phyloP scores from a whole-genome alignment of 2,888 invertebrate genomes.

The Hedya salicella region DNA sequence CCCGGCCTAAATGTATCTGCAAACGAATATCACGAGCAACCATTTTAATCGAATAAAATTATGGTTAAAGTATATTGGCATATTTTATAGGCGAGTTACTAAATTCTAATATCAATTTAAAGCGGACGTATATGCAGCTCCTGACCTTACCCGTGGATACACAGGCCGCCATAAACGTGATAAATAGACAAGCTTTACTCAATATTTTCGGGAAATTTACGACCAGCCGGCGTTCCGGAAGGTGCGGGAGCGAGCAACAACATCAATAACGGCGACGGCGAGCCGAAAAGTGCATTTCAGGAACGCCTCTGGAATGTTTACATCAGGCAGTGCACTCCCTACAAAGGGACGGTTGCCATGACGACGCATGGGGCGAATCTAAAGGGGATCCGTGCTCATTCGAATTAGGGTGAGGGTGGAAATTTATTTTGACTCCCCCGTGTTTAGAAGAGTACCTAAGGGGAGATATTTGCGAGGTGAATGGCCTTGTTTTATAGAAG shows the following conservation, averaged over 20 bases:
- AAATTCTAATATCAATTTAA: slow-evolving; percentile 42
- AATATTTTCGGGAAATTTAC: slow-evolving; percentile 71
- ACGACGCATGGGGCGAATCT: slow-evolving; percentile 67
- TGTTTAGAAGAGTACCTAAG: slow-evolving; percentile 69
- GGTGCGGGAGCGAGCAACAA: slow-evolving; percentile 62
- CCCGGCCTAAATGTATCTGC: not conserved
- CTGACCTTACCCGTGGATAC: slow-evolving; percentile 62
- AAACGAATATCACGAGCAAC: not conserved
- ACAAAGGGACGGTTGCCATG: slow-evolving; percentile 66
- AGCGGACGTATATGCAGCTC: slow-evolving; percentile 58
- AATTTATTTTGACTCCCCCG: slow-evolving; percentile 76
- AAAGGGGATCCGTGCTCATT: slow-evolving; percentile 68
- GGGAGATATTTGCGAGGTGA: slow-evolving; percentile 80
- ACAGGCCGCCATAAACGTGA: slow-evolving; percentile 67
- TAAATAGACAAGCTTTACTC: slow-evolving; percentile 71
- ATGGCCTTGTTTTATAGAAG: slow-evolving; percentile 66
- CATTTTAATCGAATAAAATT: slow-evolving; percentile 7
- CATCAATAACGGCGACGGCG: slow-evolving; percentile 68
- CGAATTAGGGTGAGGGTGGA: slow-evolving; percentile 79
- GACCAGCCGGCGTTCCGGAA: slow-evolving; percentile 63
- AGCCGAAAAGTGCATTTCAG: slow-evolving; percentile 63
- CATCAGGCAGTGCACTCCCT: slow-evolving; percentile 60
- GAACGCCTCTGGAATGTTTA: slow-evolving; percentile 61
- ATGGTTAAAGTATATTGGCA: slow-evolving; percentile 13
- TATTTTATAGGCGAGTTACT: slow-evolving; percentile 9